Percentiles rank a stretch among this genome's conserved stretches.
phyloP scores from a whole-genome alignment of 1,140 invertebrate genomes.

The Ips nitidus region DNA sequence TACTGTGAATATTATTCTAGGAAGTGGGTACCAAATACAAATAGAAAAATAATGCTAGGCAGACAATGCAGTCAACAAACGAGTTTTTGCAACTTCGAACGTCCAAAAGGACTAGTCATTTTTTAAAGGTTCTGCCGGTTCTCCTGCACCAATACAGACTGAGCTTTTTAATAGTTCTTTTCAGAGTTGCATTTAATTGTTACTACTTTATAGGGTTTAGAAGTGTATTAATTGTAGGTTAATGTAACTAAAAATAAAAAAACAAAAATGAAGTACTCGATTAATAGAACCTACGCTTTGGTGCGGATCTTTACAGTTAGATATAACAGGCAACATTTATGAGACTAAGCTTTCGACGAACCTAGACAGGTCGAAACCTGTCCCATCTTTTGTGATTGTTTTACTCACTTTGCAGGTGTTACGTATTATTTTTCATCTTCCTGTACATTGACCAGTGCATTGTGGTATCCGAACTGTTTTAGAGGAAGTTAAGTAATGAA shows the following conservation, averaged over 20 bases:
- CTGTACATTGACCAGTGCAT: conserved; percentile 18
- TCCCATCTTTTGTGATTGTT: conserved; percentile 45
- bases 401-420: conserved; percentile 47
- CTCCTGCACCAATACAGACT: conserved; percentile 8
- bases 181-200: background rate
- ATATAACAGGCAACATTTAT: conserved; percentile 8
- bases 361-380: conserved; percentile 47
- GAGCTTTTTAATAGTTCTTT: background rate
- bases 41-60: conserved; percentile 1
- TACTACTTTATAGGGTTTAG: background rate
- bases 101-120: conserved; percentile 16
- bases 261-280: conserved; percentile 1
- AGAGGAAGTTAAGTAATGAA: too few species aligned
- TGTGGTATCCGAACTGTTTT: conserved; percentile 1
- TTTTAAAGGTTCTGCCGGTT: background rate
- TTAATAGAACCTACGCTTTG: background rate
- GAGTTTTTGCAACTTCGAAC: conserved; percentile 13
- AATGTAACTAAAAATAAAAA: background rate
- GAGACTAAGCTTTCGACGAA: conserved; percentile 13
- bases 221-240: background rate
- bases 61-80: conserved; percentile 17
- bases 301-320: conserved; percentile 5
- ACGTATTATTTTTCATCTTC: conserved; percentile 24
- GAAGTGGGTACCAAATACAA: background rate
- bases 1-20: too few species aligned